Percentiles rank a stretch among this genome's conserved stretches.
Conservation (phyloP, 2,888 invertebrate species). For the Scaptodrosophila latifasciaeformis region DNA sequence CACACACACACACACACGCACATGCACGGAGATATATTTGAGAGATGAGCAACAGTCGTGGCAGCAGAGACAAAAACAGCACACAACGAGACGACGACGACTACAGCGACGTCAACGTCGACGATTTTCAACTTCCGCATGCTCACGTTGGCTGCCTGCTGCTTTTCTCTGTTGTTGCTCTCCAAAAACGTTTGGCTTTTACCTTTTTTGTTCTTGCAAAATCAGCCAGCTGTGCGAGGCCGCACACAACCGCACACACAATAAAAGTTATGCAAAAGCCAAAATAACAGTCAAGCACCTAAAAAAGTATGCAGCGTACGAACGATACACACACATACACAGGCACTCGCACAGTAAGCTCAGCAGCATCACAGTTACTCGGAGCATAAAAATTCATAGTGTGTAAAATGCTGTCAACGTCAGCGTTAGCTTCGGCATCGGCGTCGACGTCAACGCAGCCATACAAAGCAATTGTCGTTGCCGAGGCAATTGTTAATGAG, state of each 20-base stretch:
- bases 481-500: slow-evolving; percentile 28
- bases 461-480: slow-evolving; percentile 14
- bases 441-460: not conserved
- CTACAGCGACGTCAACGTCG: too few relatives aligned
- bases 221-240: slow-evolving; percentile 27
- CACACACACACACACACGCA: slow-evolving; percentile 20
- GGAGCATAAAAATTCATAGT: slow-evolving; percentile 10
- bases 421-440: not conserved
- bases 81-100: slow-evolving; percentile 19
- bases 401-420: not conserved
- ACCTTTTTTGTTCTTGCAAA: too few relatives aligned
- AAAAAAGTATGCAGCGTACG: slow-evolving; percentile 47
- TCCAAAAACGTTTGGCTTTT: slow-evolving; percentile 14
- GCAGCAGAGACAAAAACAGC: slow-evolving; percentile 28
- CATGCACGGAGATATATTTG: slow-evolving; percentile 14
- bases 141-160: slow-evolving; percentile 42
- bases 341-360: slow-evolving; percentile 10
- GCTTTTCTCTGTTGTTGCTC: slow-evolving; percentile 23
- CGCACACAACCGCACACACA: slow-evolving; percentile 43
- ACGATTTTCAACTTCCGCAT: slow-evolving; percentile 43
- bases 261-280: slow-evolving; percentile 64
- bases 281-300: slow-evolving; percentile 35
- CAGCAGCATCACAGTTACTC: not conserved
- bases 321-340: not conserved
- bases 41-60: slow-evolving; percentile 61